Evolutionary conservation across 2,888 invertebrate species (phyloP).

Genomic region (Pollenia angustigena): DNA sequence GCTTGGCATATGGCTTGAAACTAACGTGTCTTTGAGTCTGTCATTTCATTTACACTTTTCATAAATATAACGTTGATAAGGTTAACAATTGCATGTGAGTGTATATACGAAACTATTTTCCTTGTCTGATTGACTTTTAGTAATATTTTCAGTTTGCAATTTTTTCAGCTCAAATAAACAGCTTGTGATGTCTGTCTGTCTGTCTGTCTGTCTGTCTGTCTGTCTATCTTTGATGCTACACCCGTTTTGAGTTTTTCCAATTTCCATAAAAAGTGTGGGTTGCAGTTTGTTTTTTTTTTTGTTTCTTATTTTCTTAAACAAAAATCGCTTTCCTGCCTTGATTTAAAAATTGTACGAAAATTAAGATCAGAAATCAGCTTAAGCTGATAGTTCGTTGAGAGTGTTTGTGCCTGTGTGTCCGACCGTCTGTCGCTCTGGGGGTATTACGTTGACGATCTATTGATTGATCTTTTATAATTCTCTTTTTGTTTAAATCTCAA

Average conservation of each 20-base stretch:
- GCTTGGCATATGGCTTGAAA: slow-evolving; percentile 10
- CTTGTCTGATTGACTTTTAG: slow-evolving; percentile 63
- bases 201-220: background rate
- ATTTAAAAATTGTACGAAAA: slow-evolving; percentile 35
- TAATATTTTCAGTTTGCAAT: slow-evolving; percentile 47
- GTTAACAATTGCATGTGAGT: slow-evolving; percentile 26
- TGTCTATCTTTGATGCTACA: slow-evolving; percentile 35
- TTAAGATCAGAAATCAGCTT: slow-evolving; percentile 64
- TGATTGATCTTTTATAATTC: slow-evolving; percentile 72
- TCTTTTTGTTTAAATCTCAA: slow-evolving; percentile 49
- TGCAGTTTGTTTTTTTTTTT: slow-evolving; percentile 23
- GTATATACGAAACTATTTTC: slow-evolving; percentile 17
- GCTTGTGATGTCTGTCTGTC: too few species aligned
- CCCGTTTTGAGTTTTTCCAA: slow-evolving; percentile 65
- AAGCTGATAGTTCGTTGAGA: slow-evolving; percentile 45
- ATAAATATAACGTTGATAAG: slow-evolving; percentile 65
- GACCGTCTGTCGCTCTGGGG: slow-evolving; percentile 23
- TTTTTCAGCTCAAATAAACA: slow-evolving; percentile 28
- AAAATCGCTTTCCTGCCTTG: slow-evolving; percentile 32
- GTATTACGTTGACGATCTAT: slow-evolving; percentile 65
- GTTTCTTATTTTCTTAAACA: background rate
- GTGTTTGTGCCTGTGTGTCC: slow-evolving; percentile 7
- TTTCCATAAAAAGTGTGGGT: slow-evolving; percentile 70
- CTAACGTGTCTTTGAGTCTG: slow-evolving; percentile 46
- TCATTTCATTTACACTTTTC: slow-evolving; percentile 71